A percentile compares a stretch with the other conserved stretches of the same genome.
Conservation (phyloP, 1,140 invertebrate species). For the Drosophila quadrilineata region DNA sequence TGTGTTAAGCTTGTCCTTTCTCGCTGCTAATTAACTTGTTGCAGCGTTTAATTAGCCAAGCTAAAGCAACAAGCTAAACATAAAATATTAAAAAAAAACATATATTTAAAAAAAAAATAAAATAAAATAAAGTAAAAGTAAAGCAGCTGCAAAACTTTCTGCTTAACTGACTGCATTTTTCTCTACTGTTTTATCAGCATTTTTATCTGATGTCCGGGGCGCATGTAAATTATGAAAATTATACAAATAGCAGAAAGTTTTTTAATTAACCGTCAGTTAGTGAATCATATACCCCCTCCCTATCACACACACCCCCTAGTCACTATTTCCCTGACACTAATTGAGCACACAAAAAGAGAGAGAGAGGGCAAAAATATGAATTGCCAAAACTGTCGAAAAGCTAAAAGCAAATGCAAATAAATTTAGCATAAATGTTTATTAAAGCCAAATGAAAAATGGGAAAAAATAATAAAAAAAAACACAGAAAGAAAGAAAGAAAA, state of each 20-base stretch:
- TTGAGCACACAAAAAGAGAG: conserved; percentile 20
- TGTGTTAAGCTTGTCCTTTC: conserved; percentile 43
- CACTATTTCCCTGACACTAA: conserved; percentile 43
- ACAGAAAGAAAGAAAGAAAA: too few species aligned
- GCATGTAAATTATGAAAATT: conserved; percentile 75
- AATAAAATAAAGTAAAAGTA: too few species aligned
- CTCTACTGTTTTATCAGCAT: conserved; percentile 7
- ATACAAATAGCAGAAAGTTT: conserved; percentile 70
- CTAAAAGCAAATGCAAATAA: conserved; percentile 59
- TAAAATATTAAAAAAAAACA: conserved; percentile 3
- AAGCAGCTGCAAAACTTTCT: conserved; percentile 46
- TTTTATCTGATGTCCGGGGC: conserved; percentile 16
- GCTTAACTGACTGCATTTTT: conserved; percentile 46
- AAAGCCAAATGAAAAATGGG: conserved; percentile 17
- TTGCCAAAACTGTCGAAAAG: conserved; percentile 59
- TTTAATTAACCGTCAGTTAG: conserved; percentile 69
- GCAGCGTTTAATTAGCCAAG: conserved; percentile 72
- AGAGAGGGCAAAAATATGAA: conserved; percentile 16
- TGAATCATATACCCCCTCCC: background rate
- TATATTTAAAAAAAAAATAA: background rate
- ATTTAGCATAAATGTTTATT: conserved; percentile 62
- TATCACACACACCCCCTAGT: background rate
- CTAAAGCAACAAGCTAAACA: conserved; percentile 33
- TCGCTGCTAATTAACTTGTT: conserved; percentile 76
- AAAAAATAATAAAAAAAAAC: too few species aligned